A percentile compares a stretch with the other conserved stretches of the same genome.
Evolutionary conservation across 2,888 invertebrate genomes (phyloP).

Genomic region (Hyalella azteca): DNA sequence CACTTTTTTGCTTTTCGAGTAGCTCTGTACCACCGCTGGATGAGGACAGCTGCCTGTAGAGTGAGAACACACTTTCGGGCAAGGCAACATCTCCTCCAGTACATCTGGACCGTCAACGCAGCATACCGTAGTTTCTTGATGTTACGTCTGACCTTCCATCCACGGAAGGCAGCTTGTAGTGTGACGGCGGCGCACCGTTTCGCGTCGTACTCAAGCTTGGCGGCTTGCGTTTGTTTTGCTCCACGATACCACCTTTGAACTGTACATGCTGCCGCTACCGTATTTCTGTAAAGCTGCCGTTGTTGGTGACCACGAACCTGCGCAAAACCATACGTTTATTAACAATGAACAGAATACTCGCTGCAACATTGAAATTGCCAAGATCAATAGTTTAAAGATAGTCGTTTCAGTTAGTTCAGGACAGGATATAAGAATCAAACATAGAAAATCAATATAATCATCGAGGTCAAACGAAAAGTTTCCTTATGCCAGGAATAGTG

Average conservation of each 20-base stretch:
- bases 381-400: no score
- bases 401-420: no score
- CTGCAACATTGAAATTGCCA: not conserved
- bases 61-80: not conserved
- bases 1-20: not conserved
- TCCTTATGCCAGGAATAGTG: no score
- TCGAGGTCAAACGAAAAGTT: no score
- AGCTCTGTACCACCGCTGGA: slow-evolving; percentile 32
- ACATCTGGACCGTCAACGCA: not conserved
- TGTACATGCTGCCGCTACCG: not conserved
- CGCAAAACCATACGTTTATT: no score
- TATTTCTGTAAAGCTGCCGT: not conserved
- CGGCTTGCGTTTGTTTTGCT: not conserved
- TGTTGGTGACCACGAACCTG: slow-evolving; percentile 18
- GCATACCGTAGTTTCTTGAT: slow-evolving; percentile 5
- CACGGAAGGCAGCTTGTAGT: slow-evolving; percentile 13
- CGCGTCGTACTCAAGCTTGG: slow-evolving; percentile 12
- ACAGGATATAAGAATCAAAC: no score
- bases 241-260: slow-evolving; percentile 22
- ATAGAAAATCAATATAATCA: no score
- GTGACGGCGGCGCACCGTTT: slow-evolving; percentile 30
- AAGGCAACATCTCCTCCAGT: slow-evolving; percentile 3
- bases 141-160: not conserved
- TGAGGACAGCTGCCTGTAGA: not conserved
- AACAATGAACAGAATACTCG: not conserved